Conservation (phyloP, 2,888 invertebrate genomes). For the Saturnia japonica region DNA sequence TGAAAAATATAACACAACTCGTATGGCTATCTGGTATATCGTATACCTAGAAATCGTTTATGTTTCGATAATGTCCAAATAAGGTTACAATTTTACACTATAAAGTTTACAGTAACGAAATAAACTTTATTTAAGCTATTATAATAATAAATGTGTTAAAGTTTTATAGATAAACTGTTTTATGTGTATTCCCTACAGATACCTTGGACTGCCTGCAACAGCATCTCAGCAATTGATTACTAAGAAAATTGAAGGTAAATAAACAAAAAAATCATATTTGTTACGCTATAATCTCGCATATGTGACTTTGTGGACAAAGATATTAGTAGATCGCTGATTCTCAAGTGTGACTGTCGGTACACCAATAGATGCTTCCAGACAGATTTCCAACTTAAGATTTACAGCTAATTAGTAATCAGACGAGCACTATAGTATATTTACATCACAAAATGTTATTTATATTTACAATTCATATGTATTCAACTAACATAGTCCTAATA, state of each 20-base stretch:
- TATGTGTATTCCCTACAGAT: slow-evolving; percentile 58
- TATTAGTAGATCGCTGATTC: neutral
- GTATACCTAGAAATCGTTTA: too few species aligned
- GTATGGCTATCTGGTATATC: too few species aligned
- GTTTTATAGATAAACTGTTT: neutral
- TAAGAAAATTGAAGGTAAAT: slow-evolving; percentile 85
- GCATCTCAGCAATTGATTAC: slow-evolving; percentile 82
- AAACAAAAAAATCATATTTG: neutral
- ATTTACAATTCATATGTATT: neutral
- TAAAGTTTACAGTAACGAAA: too few species aligned
- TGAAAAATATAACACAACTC: too few species aligned
- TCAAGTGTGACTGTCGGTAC: neutral
- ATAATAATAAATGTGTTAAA: too few species aligned
- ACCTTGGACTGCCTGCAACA: slow-evolving; percentile 81
- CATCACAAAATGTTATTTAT: neutral
- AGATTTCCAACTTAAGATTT: too few species aligned
- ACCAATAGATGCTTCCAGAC: neutral
- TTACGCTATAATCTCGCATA: neutral
- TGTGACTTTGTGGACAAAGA: neutral
- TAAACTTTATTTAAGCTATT: too few species aligned
- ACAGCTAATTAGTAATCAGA: too few species aligned
- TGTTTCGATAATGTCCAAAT: too few species aligned
- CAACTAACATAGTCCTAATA: neutral
- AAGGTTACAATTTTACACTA: too few species aligned
- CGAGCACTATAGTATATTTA: too few species aligned